Conservation (phyloP, 2,888 invertebrate species). For the Drosophila buzzatii region DNA sequence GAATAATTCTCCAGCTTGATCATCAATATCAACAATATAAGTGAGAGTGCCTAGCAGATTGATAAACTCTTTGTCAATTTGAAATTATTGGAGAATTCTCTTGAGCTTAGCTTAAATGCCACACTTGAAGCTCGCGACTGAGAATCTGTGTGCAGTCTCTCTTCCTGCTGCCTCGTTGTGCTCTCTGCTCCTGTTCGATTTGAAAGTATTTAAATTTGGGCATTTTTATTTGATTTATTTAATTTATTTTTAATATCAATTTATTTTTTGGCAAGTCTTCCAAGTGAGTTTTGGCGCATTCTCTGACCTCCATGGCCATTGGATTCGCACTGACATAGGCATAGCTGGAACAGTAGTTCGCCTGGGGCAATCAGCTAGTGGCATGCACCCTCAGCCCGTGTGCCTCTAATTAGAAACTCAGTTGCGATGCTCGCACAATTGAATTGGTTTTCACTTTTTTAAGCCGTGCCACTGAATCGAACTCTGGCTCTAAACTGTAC, state of each 20-base stretch:
- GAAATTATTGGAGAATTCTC: not conserved
- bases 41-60: no score
- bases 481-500: not conserved
- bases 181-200: not conserved
- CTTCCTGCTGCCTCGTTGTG: no score
- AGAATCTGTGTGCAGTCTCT: not conserved
- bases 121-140: not conserved
- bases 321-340: not conserved
- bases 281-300: not conserved
- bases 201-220: no score
- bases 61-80: not conserved
- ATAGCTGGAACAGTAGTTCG: constrained; percentile 1
- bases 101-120: no score
- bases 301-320: not conserved
- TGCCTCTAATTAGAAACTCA: constrained; percentile 52
- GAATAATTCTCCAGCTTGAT: not conserved
- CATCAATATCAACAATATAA: no score
- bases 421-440: constrained; percentile 27
- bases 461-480: not conserved
- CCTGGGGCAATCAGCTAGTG: not conserved
- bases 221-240: no score
- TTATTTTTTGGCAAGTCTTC: no score
- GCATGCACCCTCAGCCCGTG: constrained; percentile 15
- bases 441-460: constrained; percentile 65
- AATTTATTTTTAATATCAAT: no score